These are phyloP conservation scores for Loripinus fragilis DNA, from an alignment of 2,888 invertebrate species.

Conservation along the genomic window DNA sequence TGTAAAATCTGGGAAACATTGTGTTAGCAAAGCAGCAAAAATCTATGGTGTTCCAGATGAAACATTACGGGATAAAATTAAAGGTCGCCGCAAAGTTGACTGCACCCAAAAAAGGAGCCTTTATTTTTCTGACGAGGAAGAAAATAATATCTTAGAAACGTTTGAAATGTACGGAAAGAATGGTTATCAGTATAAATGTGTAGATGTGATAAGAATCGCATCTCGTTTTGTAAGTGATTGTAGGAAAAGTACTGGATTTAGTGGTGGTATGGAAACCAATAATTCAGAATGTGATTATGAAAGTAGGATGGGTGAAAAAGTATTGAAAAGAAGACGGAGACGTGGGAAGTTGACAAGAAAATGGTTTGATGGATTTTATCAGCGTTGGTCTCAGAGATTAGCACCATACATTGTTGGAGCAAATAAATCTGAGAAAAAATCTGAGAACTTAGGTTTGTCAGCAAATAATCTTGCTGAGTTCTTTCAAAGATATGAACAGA, in stretches of 20 bases:
- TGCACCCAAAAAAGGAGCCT: not conserved
- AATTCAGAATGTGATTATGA: not conserved
- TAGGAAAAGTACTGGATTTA: not conserved
- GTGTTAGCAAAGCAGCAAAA: not conserved
- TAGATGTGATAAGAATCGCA: not conserved
- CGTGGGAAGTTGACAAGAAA: not conserved
- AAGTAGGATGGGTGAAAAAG: not conserved
- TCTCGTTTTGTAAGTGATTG: not conserved
- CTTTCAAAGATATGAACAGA: not conserved
- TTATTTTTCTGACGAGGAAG: not conserved
- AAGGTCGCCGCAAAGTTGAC: not conserved
- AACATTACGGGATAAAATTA: not conserved
- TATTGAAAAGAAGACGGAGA: not conserved
- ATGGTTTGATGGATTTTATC: not conserved
- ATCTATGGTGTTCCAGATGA: not conserved
- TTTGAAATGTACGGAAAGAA: not conserved
- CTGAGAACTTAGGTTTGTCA: not conserved
- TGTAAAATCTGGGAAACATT: not conserved
- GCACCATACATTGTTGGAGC: not conserved
- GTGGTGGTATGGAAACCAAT: not conserved
- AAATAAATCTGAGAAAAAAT: not conserved
- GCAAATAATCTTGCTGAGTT: not conserved
- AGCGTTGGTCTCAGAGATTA: not conserved
- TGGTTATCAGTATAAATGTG: not conserved
- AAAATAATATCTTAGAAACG: not conserved